Conservation (phyloP, 2,888 invertebrate species). For the Drosophila stalkeri region DNA sequence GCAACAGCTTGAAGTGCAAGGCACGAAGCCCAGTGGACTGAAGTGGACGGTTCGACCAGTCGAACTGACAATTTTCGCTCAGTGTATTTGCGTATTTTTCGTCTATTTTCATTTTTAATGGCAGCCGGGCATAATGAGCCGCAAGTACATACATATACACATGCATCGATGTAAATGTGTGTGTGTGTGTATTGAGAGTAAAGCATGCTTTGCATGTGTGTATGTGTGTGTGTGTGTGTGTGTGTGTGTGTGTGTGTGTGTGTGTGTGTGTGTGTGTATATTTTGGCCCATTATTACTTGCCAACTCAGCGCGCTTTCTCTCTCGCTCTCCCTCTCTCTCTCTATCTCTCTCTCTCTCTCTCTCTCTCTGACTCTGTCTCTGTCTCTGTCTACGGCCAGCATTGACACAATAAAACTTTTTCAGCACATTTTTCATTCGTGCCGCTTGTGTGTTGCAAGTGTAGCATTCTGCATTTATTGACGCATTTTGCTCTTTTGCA, state of each 20-base stretch:
- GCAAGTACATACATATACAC: slow-evolving; percentile 16
- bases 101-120: slow-evolving; percentile 64
- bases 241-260: slow-evolving; percentile 18
- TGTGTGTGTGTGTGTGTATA: slow-evolving; percentile 43
- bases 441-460: slow-evolving; percentile 48
- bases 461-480: slow-evolving; percentile 72
- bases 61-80: slow-evolving; percentile 47
- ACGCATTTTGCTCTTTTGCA: slow-evolving; percentile 77
- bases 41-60: slow-evolving; percentile 5
- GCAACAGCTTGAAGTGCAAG: slow-evolving; percentile 54
- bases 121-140: slow-evolving; percentile 65
- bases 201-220: slow-evolving; percentile 49
- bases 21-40: slow-evolving; percentile 34
- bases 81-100: slow-evolving; percentile 29
- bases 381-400: slow-evolving; percentile 46
- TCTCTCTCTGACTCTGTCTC: too few relatives aligned
- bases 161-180: neutral
- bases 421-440: slow-evolving; percentile 58
- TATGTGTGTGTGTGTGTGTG: slow-evolving; percentile 41
- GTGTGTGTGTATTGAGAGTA: slow-evolving; percentile 19
- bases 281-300: slow-evolving; percentile 57
- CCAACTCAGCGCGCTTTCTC: slow-evolving; percentile 15
- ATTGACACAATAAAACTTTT: slow-evolving; percentile 79
- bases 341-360: neutral
- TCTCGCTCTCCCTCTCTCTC: neutral